Evolutionary conservation across 1,140 invertebrate species (phyloP).

Genomic region (Thereuonema tuberculata): DNA sequence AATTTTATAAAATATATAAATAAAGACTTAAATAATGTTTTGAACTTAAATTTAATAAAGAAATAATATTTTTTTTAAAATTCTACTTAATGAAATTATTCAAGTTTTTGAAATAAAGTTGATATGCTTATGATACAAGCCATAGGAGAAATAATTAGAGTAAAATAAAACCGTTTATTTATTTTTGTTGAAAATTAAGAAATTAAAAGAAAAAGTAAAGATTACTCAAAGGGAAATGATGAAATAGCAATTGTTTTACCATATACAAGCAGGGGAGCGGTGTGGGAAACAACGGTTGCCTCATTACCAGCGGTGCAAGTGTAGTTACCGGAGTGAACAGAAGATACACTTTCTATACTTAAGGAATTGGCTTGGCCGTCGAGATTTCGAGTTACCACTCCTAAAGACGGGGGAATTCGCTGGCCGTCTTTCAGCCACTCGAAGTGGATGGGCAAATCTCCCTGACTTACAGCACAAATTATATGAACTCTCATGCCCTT

Average conservation of each 20-base stretch:
- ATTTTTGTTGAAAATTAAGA: background rate
- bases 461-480: conserved; percentile 66
- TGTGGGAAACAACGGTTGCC: conserved; percentile 60
- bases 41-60: no score
- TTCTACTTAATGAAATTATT: no score
- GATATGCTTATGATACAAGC: background rate
- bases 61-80: no score
- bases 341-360: conserved; percentile 56
- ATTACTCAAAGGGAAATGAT: background rate
- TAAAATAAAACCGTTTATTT: background rate
- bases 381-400: background rate
- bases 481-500: conserved; percentile 70
- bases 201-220: background rate
- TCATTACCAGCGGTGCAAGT: conserved; percentile 64
- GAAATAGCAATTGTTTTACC: background rate
- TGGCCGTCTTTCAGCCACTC: conserved; percentile 63
- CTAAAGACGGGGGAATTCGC: conserved; percentile 31
- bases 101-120: no score
- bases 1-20: no score
- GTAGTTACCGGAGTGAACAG: conserved; percentile 60
- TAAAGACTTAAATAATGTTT: no score
- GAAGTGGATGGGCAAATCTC: conserved; percentile 56
- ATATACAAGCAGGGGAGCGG: conserved; percentile 54
- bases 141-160: background rate
- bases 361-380: conserved; percentile 26